Percentiles rank a stretch among this genome's conserved stretches.
Conservation (phyloP, 2,888 invertebrate species). For the Drosophila differens region DNA sequence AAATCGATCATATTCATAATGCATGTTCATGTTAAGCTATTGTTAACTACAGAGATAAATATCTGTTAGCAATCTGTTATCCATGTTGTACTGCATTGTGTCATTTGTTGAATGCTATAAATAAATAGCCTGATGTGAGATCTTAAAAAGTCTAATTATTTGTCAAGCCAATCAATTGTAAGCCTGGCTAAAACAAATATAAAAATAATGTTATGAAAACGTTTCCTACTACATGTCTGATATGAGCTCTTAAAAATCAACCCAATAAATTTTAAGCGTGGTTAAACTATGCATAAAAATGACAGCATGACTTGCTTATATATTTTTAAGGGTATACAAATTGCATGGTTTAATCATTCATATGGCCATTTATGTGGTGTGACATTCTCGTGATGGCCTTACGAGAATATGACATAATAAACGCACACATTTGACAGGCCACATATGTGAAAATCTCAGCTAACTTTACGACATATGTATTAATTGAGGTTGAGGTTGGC, state of each 20-base stretch:
- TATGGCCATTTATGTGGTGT: conserved; percentile 52
- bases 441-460: conserved; percentile 47
- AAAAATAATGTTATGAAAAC: not conserved
- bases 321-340: conserved; percentile 13
- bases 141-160: not conserved
- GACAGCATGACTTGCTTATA: not conserved
- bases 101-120: not conserved
- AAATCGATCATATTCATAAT: too few species aligned
- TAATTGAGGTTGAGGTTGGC: conserved; percentile 56
- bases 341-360: conserved; percentile 63
- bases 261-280: not conserved
- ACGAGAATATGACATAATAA: conserved; percentile 56
- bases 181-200: not conserved
- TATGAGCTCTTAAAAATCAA: not conserved
- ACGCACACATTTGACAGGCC: conserved; percentile 51
- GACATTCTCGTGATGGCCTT: conserved; percentile 25
- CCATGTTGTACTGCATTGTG: not conserved
- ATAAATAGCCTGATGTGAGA: not conserved
- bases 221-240: not conserved
- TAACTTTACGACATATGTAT: conserved; percentile 54
- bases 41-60: not conserved
- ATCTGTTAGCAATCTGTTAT: not conserved
- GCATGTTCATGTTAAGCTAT: not conserved
- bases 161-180: not conserved
- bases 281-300: not conserved